These are phyloP conservation scores for Loxodonta africana DNA, from an alignment of 2,113 vertebrate genomes.

Conservation along the genomic window DNA sequence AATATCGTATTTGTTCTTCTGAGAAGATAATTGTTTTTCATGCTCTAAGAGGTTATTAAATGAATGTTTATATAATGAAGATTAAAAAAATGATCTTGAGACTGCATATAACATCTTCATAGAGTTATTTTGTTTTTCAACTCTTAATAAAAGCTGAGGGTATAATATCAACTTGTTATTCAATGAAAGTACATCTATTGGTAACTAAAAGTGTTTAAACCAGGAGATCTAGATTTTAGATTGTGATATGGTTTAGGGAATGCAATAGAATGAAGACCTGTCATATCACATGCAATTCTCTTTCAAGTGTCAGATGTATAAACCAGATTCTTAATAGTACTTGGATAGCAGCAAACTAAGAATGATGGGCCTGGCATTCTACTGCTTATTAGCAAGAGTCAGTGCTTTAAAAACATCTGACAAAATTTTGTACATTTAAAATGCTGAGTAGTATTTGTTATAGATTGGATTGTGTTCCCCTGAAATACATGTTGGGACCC, in stretches of 20 bases:
- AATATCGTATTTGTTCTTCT: background rate
- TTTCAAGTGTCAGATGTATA: too few relatives aligned
- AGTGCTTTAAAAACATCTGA: background rate
- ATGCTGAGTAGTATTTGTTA: background rate
- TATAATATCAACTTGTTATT: background rate
- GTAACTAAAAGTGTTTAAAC: background rate
- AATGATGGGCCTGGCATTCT: background rate
- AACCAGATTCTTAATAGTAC: background rate
- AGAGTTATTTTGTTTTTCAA: background rate
- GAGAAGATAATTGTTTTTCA: constrained; percentile 32
- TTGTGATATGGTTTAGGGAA: background rate
- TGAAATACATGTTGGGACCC: background rate
- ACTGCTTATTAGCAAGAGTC: background rate
- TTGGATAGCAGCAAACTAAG: background rate
- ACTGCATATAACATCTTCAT: background rate
- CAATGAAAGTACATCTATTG: background rate
- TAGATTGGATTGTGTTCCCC: background rate
- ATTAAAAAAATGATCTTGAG: background rate
- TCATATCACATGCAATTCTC: background rate
- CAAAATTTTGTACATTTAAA: background rate
- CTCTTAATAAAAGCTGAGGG: background rate
- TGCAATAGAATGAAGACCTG: background rate
- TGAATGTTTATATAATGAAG: background rate
- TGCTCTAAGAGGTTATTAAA: background rate
- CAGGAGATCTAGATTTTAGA: background rate